Evolutionary conservation across 1,140 invertebrate genomes (phyloP), one percentile per base, ranked within the genome.

Genomic region (Acyrthosiphon pisum): DNA sequence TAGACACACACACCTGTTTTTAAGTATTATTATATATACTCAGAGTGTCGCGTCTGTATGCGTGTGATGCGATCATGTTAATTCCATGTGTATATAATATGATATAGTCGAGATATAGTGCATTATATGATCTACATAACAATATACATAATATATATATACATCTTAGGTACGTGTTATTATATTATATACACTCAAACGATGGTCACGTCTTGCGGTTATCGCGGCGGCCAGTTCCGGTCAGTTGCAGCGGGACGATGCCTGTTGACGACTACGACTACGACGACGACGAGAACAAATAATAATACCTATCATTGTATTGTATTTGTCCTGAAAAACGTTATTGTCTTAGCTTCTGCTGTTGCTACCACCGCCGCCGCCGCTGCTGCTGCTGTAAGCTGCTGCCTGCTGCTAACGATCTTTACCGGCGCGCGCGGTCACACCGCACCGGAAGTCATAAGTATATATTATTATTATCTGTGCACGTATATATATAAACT

Each of bases 161-260:
- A 48, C 56, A 60, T 76, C 30, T 30, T 76, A 76, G 11, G 30
- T 76, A 76, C 56, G 90, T n/a, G 86, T 48, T 76, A 48, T 48
- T 35, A 41, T 41, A 30, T 30, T 41, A 30, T 30, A 86, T 26
- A 86, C 84, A 53, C n/a, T 53, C 87, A 50, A 50, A 89, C 50
- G 81, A 37, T 37, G 81, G 91, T 93, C 91, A 93, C 91, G 91
- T 93, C 91, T 84, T 93, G 91, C 81, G 91, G 91, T 93, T 35
- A 92, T 83, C 91, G 91, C 68, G 91, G 91, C 91, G 20, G 3
- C 48, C 46, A 81, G 91, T 93, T 93, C 91, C 91, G 91, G 91
- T 93, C 91, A 93, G 91, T 92, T 83, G 89, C 87, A n/a, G 46
- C 46, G 2, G 87, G n/a, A 88, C 48, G 46, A 22, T 9, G 35